Conservation (phyloP, 2,797 vertebrate species). For the Cryptoprocta ferox region DNA sequence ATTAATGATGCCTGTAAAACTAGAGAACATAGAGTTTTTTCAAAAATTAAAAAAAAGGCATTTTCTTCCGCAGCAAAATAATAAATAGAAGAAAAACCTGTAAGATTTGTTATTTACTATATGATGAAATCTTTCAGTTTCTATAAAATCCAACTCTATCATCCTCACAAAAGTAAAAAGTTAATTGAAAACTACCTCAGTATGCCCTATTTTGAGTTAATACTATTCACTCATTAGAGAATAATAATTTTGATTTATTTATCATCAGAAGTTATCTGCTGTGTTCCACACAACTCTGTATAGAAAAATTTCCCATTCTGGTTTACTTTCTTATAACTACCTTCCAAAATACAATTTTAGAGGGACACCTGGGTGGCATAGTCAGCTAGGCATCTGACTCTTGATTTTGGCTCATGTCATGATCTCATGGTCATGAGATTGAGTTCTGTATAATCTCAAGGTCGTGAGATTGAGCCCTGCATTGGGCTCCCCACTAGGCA, state of each 20-base stretch:
- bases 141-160: slow-evolving; percentile 48
- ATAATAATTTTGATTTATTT: slow-evolving; percentile 25
- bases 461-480: too few species aligned
- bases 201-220: not conserved
- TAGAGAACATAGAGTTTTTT: slow-evolving; percentile 36
- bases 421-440: too few species aligned
- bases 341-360: not conserved
- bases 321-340: not conserved
- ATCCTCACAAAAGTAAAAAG: slow-evolving; percentile 38
- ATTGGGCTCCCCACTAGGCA: too few species aligned
- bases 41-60: slow-evolving; percentile 31
- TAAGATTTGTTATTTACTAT: slow-evolving; percentile 28
- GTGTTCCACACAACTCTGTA: not conserved
- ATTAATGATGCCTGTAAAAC: slow-evolving; percentile 51
- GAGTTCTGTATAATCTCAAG: too few species aligned
- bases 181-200: slow-evolving; percentile 34
- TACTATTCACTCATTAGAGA: not conserved
- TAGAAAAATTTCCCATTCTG: not conserved
- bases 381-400: too few species aligned
- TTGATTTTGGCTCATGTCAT: too few species aligned
- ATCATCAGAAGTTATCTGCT: not conserved
- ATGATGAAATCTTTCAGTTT: slow-evolving; percentile 50
- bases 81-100: not conserved
- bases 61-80: not conserved
- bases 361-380: not conserved